A percentile compares a stretch with the other conserved stretches of the same genome.
Evolutionary conservation across 92 coral and sea anemone species (phyloP).

Genomic region (Montipora capitata): DNA sequence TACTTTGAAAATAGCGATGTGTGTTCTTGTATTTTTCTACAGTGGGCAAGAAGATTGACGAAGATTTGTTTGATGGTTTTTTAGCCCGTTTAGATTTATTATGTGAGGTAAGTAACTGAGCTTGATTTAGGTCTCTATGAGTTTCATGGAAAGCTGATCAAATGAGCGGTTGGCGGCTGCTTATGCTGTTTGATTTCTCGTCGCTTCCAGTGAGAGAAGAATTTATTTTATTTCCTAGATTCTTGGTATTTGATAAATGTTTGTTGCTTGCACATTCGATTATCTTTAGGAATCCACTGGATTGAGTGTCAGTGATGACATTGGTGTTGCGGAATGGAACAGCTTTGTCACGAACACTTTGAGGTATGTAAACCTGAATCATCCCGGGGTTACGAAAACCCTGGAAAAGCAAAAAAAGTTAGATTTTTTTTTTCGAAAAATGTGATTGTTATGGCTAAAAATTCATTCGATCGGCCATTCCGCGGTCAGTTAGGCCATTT

Average conservation of each 20-base stretch:
- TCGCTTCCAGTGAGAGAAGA: too few species aligned
- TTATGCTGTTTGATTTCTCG: too few species aligned
- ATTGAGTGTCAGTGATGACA: constrained; percentile 25
- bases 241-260: background rate
- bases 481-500: background rate
- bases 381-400: background rate
- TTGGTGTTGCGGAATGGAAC: constrained; percentile 58
- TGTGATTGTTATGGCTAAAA: too few species aligned
- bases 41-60: background rate
- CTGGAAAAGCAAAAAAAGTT: too few species aligned
- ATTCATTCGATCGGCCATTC: too few species aligned
- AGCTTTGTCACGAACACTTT: constrained; percentile 79
- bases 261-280: background rate
- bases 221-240: too few species aligned
- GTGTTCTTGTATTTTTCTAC: background rate
- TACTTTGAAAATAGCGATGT: too few species aligned
- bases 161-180: background rate
- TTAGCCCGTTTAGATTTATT: constrained; percentile 4
- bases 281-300: constrained; percentile 47
- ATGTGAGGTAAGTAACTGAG: constrained; percentile 22
- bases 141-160: background rate
- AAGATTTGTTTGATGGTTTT: background rate
- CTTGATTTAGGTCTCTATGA: background rate
- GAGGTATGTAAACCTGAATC: constrained; percentile 50
- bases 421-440: too few species aligned